Conservation (phyloP, 2,888 invertebrate genomes). For the Gisinianus flammeolus region DNA sequence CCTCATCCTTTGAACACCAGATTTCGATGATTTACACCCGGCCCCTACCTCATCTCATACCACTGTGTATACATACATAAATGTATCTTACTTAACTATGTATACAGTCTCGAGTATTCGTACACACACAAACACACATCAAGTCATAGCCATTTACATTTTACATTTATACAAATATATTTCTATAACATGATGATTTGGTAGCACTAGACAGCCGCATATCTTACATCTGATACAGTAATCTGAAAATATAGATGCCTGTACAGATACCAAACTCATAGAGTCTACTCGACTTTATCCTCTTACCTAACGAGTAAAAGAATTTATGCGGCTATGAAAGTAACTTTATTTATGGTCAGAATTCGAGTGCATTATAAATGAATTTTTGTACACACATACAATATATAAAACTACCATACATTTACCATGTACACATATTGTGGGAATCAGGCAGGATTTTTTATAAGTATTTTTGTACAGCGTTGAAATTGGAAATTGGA, state of each 20-base stretch:
- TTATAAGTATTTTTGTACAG: too few species aligned
- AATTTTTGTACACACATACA: not conserved
- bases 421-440: too few species aligned
- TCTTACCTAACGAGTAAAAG: slow-evolving; percentile 17
- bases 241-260: slow-evolving; percentile 5
- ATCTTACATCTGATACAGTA: not conserved
- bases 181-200: too few species aligned
- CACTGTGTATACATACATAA: slow-evolving; percentile 11
- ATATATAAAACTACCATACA: too few species aligned
- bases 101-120: not conserved
- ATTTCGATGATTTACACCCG: slow-evolving; percentile 31
- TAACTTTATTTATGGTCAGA: slow-evolving; percentile 12
- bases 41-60: not conserved
- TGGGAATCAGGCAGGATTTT: not conserved
- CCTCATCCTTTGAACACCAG: slow-evolving; percentile 33
- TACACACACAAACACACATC: too few species aligned
- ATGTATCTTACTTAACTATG: slow-evolving; percentile 2
- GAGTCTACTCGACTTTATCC: slow-evolving; percentile 14
- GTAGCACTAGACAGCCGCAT: too few species aligned
- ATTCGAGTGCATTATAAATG: not conserved
- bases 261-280: slow-evolving; percentile 25
- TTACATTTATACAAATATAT: too few species aligned
- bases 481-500: too few species aligned
- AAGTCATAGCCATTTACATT: too few species aligned
- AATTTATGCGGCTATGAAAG: slow-evolving; percentile 21